A percentile compares a stretch with the other conserved stretches of the same genome.
phyloP scores from a whole-genome alignment of 2,888 invertebrate species.

The Phasia obesa region DNA sequence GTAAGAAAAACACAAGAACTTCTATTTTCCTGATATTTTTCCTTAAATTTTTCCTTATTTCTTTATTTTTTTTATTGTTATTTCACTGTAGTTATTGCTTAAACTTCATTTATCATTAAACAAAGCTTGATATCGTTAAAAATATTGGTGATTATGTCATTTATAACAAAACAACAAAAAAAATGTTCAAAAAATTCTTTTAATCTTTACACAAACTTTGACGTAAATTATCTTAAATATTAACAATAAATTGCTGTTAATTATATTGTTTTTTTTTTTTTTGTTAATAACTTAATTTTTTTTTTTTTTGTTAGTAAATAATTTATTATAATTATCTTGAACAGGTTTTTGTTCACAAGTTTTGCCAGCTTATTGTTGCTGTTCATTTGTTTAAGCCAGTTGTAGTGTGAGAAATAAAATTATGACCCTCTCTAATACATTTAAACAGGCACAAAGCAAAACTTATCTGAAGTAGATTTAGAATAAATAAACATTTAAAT shows the following conservation, averaged over 20 bases:
- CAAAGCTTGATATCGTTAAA: background rate
- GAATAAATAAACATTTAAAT: slow-evolving; percentile 35
- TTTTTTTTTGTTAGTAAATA: background rate
- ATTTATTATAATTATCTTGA: slow-evolving; percentile 30
- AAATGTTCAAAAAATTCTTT: background rate
- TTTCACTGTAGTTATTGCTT: background rate
- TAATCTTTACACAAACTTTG: background rate
- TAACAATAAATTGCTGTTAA: slow-evolving; percentile 49
- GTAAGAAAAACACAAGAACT: too few species aligned
- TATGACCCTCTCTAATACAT: slow-evolving; percentile 25
- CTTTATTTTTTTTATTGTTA: background rate
- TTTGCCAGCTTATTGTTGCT: background rate
- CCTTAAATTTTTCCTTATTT: too few species aligned
- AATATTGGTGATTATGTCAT: background rate
- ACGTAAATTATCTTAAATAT: slow-evolving; percentile 53
- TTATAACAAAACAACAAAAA: background rate
- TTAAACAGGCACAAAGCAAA: slow-evolving; percentile 9
- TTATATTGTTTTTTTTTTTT: slow-evolving; percentile 1
- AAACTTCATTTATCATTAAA: background rate
- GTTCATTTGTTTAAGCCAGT: background rate
- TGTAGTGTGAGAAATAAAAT: slow-evolving; percentile 55
- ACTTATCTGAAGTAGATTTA: slow-evolving; percentile 21
- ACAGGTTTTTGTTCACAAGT: slow-evolving; percentile 7
- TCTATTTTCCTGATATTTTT: too few species aligned
- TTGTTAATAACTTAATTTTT: background rate